These are phyloP conservation scores for Herminia tarsipennalis DNA, from an alignment of 2,888 invertebrate species.

Conservation along the genomic window DNA sequence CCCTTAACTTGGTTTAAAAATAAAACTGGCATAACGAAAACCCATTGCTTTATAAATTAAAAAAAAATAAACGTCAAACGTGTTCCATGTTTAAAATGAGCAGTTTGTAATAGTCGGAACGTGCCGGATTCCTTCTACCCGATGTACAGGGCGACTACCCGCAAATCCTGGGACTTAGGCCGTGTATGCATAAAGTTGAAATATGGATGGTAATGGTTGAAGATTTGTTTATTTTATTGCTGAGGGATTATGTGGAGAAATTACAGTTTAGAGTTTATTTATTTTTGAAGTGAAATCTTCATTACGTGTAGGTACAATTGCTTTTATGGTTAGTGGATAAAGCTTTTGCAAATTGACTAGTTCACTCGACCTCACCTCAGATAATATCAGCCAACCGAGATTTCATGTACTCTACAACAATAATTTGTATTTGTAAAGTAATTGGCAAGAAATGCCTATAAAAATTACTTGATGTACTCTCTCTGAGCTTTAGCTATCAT, in stretches of 20 bases:
- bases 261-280: no score
- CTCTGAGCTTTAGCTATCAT: no score
- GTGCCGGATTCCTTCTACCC: slow-evolving; percentile 49
- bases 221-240: slow-evolving; percentile 4
- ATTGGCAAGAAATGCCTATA: no score
- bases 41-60: slow-evolving; percentile 15
- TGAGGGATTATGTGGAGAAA: not conserved
- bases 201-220: slow-evolving; percentile 3
- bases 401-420: no score
- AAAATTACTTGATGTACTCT: no score
- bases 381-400: no score
- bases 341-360: no score
- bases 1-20: slow-evolving; percentile 19
- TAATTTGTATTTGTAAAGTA: no score
- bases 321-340: no score
- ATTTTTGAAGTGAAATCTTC: no score
- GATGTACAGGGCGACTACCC: slow-evolving; percentile 17
- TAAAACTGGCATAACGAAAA: slow-evolving; percentile 10
- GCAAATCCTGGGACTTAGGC: slow-evolving; percentile 41
- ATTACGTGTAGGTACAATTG: no score
- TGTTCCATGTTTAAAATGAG: slow-evolving; percentile 44
- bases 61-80: slow-evolving; percentile 30
- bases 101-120: slow-evolving; percentile 49
- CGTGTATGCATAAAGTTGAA: slow-evolving; percentile 8
- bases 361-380: no score